Evolutionary conservation across 2,888 invertebrate genomes (phyloP).

Genomic region (Dryadula phaetusa): DNA sequence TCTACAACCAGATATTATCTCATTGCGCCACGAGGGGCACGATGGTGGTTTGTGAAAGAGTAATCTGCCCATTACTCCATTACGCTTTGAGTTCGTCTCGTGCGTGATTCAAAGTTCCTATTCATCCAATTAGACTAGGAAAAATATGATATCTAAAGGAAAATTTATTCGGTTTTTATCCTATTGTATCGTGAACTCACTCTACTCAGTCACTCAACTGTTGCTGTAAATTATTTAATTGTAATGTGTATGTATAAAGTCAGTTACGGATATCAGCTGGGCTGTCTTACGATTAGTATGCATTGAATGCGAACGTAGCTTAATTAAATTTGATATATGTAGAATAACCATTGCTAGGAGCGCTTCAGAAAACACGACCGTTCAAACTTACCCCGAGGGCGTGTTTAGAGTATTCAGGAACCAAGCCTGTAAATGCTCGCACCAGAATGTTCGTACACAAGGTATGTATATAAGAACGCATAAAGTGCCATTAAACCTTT

Average conservation of each 20-base stretch:
- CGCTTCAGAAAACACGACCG: background rate
- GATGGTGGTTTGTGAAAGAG: no score
- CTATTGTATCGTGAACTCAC: no score
- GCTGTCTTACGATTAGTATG: background rate
- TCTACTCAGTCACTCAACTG: no score
- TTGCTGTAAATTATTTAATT: background rate
- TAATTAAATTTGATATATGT: conserved; percentile 5
- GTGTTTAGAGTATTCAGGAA: conserved; percentile 3
- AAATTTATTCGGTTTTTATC: no score
- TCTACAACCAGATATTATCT: no score
- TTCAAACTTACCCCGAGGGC: background rate
- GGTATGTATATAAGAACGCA: background rate
- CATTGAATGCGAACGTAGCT: background rate
- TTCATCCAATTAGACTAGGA: no score
- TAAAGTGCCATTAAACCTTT: conserved; percentile 6
- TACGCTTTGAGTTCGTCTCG: no score
- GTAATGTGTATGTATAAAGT: background rate
- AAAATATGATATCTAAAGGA: no score
- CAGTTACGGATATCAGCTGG: background rate
- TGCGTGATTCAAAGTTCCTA: no score
- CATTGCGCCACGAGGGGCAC: no score
- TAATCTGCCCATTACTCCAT: no score
- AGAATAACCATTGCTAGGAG: conserved; percentile 24
- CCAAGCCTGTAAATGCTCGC: background rate
- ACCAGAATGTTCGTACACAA: background rate